Evolutionary conservation across 2,888 invertebrate genomes (phyloP).

Genomic region (Mythimna impura): DNA sequence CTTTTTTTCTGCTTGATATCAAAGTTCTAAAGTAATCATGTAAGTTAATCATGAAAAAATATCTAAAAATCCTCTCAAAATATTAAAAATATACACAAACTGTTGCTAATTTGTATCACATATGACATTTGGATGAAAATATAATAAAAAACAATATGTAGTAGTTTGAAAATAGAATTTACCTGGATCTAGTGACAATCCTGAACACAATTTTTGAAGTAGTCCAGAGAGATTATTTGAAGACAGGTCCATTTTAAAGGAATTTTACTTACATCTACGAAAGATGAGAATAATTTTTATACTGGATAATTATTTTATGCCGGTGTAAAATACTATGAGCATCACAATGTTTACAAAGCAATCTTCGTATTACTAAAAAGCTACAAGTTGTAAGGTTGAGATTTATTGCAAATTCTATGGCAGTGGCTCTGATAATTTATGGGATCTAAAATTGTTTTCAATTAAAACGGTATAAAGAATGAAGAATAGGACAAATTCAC

Average conservation of each 20-base stretch:
- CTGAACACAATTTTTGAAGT: conserved; percentile 84
- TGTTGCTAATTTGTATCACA: conserved; percentile 43
- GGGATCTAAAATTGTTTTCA: conserved; percentile 14
- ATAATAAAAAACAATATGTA: conserved; percentile 52
- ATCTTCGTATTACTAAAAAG: conserved; percentile 31
- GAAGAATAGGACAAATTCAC: conserved; percentile 5
- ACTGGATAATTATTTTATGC: conserved; percentile 5
- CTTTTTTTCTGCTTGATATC: conserved; percentile 66
- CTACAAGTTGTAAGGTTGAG: conserved; percentile 1
- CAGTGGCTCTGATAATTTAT: conserved; percentile 1
- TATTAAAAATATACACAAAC: conserved; percentile 35
- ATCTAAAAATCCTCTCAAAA: conserved; percentile 34
- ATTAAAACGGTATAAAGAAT: not conserved
- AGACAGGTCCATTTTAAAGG: conserved; percentile 74
- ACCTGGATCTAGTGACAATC: conserved; percentile 86
- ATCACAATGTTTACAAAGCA: conserved; percentile 56
- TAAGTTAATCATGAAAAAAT: conserved; percentile 74
- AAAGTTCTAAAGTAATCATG: conserved; percentile 75
- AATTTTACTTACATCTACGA: conserved; percentile 25
- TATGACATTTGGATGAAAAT: conserved; percentile 41
- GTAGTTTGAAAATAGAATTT: conserved; percentile 73
- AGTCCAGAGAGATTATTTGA: conserved; percentile 78
- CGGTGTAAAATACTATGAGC: conserved; percentile 7
- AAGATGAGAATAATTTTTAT: conserved; percentile 3
- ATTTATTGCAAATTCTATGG: conserved; percentile 2